phyloP scores from a whole-genome alignment of 2,113 vertebrate species.

The Onychorhynchus coronatus region DNA sequence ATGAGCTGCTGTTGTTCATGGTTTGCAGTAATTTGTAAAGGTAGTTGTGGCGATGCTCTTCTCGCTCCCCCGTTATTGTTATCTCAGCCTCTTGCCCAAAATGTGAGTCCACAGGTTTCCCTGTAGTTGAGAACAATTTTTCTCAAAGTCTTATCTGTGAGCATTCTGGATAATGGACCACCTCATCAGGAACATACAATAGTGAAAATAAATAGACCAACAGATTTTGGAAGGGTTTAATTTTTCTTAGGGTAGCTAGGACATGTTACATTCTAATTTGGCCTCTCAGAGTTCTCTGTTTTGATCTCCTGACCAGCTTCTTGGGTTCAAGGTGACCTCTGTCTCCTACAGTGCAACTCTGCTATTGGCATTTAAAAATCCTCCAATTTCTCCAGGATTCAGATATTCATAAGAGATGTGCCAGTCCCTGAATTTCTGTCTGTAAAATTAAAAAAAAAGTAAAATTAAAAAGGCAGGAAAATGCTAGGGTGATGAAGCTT shows the following conservation, averaged over 20 bases:
- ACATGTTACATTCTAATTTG: background rate
- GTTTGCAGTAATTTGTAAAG: background rate
- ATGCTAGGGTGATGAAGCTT: background rate
- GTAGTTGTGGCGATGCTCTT: background rate
- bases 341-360: background rate
- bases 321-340: background rate
- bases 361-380: background rate
- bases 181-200: accelerated
- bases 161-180: background rate
- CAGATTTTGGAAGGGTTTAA: background rate
- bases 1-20: background rate
- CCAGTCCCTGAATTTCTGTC: background rate
- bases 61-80: background rate
- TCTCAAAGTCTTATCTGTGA: background rate
- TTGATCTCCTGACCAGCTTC: background rate
- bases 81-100: background rate
- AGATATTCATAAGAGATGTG: background rate
- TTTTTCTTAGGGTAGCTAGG: background rate
- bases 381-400: background rate
- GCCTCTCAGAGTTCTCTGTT: background rate
- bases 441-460: background rate
- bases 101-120: background rate
- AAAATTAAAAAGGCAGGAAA: background rate
- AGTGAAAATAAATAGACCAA: background rate
- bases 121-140: background rate